A percentile compares a stretch with the other conserved stretches of the same genome.
These are phyloP conservation scores for Coilia nasus DNA, from an alignment of 2,797 vertebrate genomes.

Conservation along the genomic window DNA sequence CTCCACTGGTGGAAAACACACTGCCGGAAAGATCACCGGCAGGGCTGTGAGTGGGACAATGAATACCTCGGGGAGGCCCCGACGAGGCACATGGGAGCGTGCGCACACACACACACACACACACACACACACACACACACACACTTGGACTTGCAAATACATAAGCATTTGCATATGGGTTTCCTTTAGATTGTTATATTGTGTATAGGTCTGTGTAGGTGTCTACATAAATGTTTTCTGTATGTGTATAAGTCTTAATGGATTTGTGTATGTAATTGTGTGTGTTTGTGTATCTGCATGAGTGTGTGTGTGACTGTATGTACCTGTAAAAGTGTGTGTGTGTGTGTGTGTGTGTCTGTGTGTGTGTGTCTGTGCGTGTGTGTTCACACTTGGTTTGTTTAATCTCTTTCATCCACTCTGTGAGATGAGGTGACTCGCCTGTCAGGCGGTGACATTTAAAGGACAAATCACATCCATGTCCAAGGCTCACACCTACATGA, in stretches of 20 bases:
- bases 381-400: neutral
- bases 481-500: conserved; percentile 1
- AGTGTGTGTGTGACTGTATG: conserved; percentile 6
- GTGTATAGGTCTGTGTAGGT: neutral
- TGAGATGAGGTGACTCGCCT: conserved; percentile 23
- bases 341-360: conserved; percentile 18
- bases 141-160: neutral
- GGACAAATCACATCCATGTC: conserved; percentile 41
- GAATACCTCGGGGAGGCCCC: neutral
- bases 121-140: neutral
- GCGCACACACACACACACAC: neutral
- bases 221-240: neutral
- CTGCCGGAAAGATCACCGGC: conserved; percentile 50
- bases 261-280: conserved; percentile 28
- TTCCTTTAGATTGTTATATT: neutral
- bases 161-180: neutral
- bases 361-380: conserved; percentile 19
- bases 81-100: neutral
- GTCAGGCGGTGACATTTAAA: conserved; percentile 50
- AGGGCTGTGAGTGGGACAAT: neutral
- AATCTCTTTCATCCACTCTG: conserved; percentile 27
- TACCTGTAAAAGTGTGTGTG: conserved; percentile 30
- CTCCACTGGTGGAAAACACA: conserved; percentile 56
- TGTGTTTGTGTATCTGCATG: neutral
- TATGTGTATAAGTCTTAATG: conserved; percentile 3